phyloP scores from a whole-genome alignment of 1,140 invertebrate genomes.

The Drosophila trapezifrons region DNA sequence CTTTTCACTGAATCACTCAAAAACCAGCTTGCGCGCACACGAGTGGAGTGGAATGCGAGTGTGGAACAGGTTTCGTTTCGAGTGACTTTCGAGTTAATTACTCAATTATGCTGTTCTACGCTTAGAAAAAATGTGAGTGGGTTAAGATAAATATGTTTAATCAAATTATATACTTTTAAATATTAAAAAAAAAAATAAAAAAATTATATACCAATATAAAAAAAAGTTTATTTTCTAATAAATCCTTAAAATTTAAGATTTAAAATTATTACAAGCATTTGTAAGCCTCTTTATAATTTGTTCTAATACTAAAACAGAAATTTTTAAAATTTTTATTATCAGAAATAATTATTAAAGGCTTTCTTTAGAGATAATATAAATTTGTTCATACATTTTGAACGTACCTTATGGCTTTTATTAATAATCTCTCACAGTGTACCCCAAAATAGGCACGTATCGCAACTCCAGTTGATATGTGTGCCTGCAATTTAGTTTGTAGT shows the following conservation, averaged over 20 bases:
- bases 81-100: constrained; percentile 68
- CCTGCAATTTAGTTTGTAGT: constrained; percentile 67
- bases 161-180: background rate
- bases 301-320: too few species aligned
- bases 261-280: too few species aligned
- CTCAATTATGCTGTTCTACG: constrained; percentile 67
- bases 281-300: too few species aligned
- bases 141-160: background rate
- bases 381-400: rapidly evolving
- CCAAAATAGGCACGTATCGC: constrained; percentile 29
- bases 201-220: background rate
- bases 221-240: too few species aligned
- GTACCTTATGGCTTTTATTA: too few species aligned
- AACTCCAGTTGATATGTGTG: constrained; percentile 25
- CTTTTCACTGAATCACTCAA: constrained; percentile 25
- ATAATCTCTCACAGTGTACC: constrained; percentile 14
- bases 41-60: constrained; percentile 21
- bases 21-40: constrained; percentile 61
- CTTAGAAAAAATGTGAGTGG: constrained; percentile 17
- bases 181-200: too few species aligned
- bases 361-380: too few species aligned
- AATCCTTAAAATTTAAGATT: too few species aligned
- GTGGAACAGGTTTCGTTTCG: constrained; percentile 72
- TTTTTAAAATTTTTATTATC: too few species aligned
- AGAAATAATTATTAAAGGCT: background rate